Conservation (phyloP, 2,113 vertebrate species). For the Actinemys pallida region DNA sequence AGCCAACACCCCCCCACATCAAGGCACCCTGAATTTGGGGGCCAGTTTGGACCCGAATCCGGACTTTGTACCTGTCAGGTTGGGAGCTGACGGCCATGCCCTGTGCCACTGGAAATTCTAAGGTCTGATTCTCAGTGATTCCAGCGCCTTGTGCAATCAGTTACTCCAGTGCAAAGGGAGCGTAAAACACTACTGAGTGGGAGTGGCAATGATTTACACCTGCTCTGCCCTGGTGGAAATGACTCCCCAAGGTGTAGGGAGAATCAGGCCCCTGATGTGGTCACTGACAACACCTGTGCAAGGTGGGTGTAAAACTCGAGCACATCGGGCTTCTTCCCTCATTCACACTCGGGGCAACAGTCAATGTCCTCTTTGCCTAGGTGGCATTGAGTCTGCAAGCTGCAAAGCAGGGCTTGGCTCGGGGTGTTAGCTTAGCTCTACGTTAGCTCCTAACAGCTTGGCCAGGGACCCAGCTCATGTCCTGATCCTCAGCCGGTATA, state of each 20-base stretch:
- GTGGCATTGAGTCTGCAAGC: neutral
- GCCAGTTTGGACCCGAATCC: neutral
- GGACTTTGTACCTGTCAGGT: neutral
- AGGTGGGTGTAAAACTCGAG: neutral
- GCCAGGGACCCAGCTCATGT: neutral
- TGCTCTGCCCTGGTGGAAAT: neutral
- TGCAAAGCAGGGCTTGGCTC: neutral
- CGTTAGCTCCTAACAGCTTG: neutral
- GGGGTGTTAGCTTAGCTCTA: neutral
- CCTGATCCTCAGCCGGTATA: neutral
- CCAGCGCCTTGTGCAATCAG: neutral
- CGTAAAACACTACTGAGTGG: neutral
- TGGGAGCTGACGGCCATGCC: neutral
- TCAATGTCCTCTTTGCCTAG: neutral
- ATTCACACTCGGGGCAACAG: neutral
- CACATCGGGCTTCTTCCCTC: neutral
- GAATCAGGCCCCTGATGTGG: neutral
- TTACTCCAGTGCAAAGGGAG: neutral
- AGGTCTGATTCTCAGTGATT: neutral
- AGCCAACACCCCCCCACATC: neutral
- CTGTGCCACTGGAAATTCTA: neutral
- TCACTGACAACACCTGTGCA: neutral
- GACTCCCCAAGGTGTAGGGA: neutral
- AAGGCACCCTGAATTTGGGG: neutral
- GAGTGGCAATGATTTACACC: neutral